Evolutionary conservation across 2,797 vertebrate genomes (phyloP), one percentile per base, ranked within the genome.

Genomic region (Melanotaenia maccullochi): DNA sequence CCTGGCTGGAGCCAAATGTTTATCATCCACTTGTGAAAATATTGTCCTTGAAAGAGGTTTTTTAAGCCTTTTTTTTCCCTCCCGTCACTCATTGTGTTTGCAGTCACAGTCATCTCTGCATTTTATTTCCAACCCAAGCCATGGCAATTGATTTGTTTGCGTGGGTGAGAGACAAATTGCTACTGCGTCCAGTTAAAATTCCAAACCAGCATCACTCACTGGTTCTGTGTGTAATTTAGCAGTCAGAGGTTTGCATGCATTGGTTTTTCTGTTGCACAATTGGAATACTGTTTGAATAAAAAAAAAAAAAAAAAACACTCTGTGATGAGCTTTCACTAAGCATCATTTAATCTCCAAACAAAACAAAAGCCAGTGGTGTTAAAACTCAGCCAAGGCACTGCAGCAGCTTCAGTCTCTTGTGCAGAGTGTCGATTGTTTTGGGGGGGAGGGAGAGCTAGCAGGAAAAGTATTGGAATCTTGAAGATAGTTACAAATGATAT

Each of bases 11-110:
- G 72, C 73, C 86, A 91, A 92, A 93, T 92, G 90, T 94, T 90
- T 88, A 91, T 92, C 80, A 87, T 85, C 57, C 81, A 76, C 85
- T 92, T 92, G 71, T 78, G 75, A 91, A 93, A 93, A 93, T 89
- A 91, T 90, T 91, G 76, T 85, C 89, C 83, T 88, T 87, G 44
- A 88, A 87, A 84, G 71, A 77, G 63, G 9, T 67, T 88, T 87
- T 82, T 22, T 35, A 52, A 30, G 25, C n/a, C 47, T 33, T 62
- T 38, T 57, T 58, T 1, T 71, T 68, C 20, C 20, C 11, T 42
- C 47, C 13, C 13, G 54, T 76, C 57, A 5, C n/a, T 65, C 38
- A 40, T 63, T 70, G 28, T 65, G 65, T 76, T 76, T 77, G 75
- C 61, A 60, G 65, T 73, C 49, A 38, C 51, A 24, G 52, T 71